phyloP scores from a whole-genome alignment of 1,140 invertebrate species.

The Cotesia chilonis region DNA sequence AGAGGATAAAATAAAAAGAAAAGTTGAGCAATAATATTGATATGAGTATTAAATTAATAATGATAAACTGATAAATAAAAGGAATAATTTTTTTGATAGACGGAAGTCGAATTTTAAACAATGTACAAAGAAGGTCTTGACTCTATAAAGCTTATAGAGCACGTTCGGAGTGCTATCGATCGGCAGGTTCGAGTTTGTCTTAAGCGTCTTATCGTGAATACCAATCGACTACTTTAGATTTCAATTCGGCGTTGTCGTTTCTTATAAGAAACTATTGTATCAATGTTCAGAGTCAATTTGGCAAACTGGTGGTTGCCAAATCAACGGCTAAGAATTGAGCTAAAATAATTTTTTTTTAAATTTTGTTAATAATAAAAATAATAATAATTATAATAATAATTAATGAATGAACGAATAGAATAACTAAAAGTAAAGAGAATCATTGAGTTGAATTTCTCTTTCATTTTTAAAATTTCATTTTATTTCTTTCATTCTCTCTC shows the following conservation, averaged over 20 bases:
- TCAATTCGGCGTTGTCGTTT: constrained; percentile 47
- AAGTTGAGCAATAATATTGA: no score
- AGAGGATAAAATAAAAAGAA: no score
- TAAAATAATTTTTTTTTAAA: no score
- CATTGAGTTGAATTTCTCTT: not conserved
- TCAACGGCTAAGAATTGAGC: no score
- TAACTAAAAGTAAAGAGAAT: not conserved
- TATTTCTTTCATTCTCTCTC: not conserved
- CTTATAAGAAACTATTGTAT: constrained; percentile 1
- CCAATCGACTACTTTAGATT: constrained; percentile 50
- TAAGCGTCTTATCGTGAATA: constrained; percentile 49
- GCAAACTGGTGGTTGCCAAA: not conserved
- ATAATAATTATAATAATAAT: not conserved
- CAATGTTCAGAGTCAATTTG: constrained; percentile 26
- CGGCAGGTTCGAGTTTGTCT: constrained; percentile 48
- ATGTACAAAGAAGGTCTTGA: constrained; percentile 19
- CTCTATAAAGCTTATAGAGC: constrained; percentile 27
- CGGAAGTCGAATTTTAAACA: constrained; percentile 15
- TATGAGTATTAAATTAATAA: not conserved
- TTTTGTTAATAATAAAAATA: not conserved
- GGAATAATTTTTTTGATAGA: not conserved
- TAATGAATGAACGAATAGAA: not conserved
- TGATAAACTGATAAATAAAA: constrained; percentile 13
- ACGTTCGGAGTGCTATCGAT: constrained; percentile 47
- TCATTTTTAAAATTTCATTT: not conserved